phyloP scores from a whole-genome alignment of 2,113 vertebrate species.

The Caranx ignobilis region DNA sequence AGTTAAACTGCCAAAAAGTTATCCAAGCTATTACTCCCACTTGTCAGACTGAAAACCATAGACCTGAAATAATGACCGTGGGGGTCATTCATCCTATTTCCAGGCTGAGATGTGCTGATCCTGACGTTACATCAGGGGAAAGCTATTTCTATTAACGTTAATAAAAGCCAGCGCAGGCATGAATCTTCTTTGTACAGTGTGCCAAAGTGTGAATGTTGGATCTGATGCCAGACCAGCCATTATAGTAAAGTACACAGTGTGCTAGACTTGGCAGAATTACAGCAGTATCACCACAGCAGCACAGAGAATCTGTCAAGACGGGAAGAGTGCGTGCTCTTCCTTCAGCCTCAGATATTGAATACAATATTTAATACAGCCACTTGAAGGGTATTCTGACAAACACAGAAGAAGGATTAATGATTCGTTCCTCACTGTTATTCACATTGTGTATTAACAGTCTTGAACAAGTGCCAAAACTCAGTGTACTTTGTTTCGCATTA shows the following conservation, averaged over 20 bases:
- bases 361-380: neutral
- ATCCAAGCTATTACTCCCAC: neutral
- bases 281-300: constrained; percentile 34
- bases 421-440: neutral
- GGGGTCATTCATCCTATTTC: constrained; percentile 19
- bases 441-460: neutral
- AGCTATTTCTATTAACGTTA: constrained; percentile 59
- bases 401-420: neutral
- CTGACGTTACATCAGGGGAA: constrained; percentile 13
- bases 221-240: constrained; percentile 60
- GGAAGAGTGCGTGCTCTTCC: constrained; percentile 9
- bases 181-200: constrained; percentile 52
- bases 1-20: constrained; percentile 24
- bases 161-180: constrained; percentile 55
- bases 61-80: constrained; percentile 18
- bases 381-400: neutral
- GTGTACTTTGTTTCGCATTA: neutral
- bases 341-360: neutral
- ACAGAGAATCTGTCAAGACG: constrained; percentile 33
- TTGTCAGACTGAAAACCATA: constrained; percentile 10
- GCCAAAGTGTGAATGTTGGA: constrained; percentile 64
- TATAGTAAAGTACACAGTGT: constrained; percentile 59
- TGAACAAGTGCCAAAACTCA: neutral
- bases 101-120: constrained; percentile 43
- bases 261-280: constrained; percentile 50